Evolutionary conservation across 1,140 invertebrate genomes (phyloP).

Genomic region (Hydropsyche tenuis): DNA sequence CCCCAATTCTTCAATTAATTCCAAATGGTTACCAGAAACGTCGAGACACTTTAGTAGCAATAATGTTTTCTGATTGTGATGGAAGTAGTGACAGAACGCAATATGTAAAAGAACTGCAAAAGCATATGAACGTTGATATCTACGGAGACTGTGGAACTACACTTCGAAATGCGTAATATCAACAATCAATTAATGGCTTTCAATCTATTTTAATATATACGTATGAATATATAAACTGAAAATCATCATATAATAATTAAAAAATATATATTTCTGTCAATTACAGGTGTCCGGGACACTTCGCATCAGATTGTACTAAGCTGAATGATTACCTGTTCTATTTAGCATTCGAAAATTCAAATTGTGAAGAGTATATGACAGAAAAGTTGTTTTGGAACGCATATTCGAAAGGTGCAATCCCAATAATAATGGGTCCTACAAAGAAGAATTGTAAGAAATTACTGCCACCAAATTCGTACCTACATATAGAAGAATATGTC

Average conservation of each 20-base stretch:
- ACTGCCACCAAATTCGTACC: conserved; percentile 71
- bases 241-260: neutral
- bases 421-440: conserved; percentile 71
- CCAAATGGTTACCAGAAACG: conserved; percentile 49
- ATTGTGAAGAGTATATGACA: conserved; percentile 73
- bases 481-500: conserved; percentile 78
- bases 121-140: conserved; percentile 65
- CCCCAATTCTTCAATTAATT: conserved; percentile 1
- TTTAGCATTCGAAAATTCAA: conserved; percentile 77
- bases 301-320: conserved; percentile 63
- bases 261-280: neutral
- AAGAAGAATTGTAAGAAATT: conserved; percentile 60
- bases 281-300: conserved; percentile 69
- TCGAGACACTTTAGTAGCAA: conserved; percentile 59
- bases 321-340: conserved; percentile 75
- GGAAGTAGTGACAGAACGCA: conserved; percentile 62
- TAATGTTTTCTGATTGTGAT: conserved; percentile 68
- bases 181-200: too few species aligned
- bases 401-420: conserved; percentile 70
- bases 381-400: conserved; percentile 75
- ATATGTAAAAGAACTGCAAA: conserved; percentile 64
- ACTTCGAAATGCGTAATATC: conserved; percentile 47
- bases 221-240: neutral
- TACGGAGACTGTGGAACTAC: conserved; percentile 63
- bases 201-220: neutral